phyloP scores from a whole-genome alignment of 1,140 invertebrate species.

The Parasteatoda tepidariorum region DNA sequence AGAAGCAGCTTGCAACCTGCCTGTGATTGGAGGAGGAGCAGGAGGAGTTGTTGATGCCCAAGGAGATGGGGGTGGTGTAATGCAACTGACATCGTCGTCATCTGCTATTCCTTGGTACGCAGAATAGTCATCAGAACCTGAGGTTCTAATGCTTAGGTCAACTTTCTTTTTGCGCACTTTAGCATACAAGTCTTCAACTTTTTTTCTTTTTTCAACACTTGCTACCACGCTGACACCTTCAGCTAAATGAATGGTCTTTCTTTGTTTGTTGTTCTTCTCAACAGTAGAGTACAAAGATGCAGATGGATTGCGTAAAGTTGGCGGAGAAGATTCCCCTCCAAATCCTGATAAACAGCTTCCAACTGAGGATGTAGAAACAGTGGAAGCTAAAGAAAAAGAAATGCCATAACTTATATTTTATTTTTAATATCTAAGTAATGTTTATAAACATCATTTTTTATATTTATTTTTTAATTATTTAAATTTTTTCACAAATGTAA shows the following conservation, averaged over 20 bases:
- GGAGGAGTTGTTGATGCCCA: slow-evolving; percentile 51
- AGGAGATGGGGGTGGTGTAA: slow-evolving; percentile 39
- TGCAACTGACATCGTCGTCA: slow-evolving; percentile 13
- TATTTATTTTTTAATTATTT: too few relatives aligned
- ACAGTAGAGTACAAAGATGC: slow-evolving; percentile 50
- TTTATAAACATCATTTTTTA: background rate
- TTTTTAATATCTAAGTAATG: too few relatives aligned
- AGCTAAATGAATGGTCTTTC: slow-evolving; percentile 60
- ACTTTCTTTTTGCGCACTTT: slow-evolving; percentile 74
- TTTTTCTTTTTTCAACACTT: slow-evolving; percentile 64
- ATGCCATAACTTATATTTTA: background rate
- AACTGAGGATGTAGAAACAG: slow-evolving; percentile 50
- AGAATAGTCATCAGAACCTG: slow-evolving; percentile 32
- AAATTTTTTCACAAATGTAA: too few relatives aligned
- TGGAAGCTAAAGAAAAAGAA: slow-evolving; percentile 26
- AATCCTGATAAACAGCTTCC: slow-evolving; percentile 33
- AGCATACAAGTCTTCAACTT: slow-evolving; percentile 87
- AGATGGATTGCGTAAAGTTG: slow-evolving; percentile 34
- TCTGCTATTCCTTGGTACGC: slow-evolving; percentile 15
- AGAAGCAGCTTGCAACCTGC: slow-evolving; percentile 42
- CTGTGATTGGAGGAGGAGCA: slow-evolving; percentile 40
- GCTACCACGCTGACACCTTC: slow-evolving; percentile 52
- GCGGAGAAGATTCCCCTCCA: slow-evolving; percentile 33
- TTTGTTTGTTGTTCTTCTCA: slow-evolving; percentile 50
- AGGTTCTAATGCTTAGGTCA: slow-evolving; percentile 24